Evolutionary conservation across 2,888 invertebrate species (phyloP).

Genomic region (Erpobdella octoculata): DNA sequence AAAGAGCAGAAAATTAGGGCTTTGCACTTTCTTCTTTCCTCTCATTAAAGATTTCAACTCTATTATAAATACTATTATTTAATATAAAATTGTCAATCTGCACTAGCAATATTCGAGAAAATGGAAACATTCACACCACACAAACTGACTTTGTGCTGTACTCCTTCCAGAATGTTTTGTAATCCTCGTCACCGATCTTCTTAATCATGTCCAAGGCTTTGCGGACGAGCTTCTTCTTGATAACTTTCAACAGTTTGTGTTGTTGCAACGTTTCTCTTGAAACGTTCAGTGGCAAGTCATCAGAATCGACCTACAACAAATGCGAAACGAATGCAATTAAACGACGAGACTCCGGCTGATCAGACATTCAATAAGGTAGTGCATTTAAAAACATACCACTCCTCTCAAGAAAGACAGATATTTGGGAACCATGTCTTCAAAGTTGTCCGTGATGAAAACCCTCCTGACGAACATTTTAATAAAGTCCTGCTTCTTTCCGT

Average conservation of each 20-base stretch:
- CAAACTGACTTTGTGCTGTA: slow-evolving; percentile 80
- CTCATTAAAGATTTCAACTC: no score
- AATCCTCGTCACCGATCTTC: slow-evolving; percentile 81
- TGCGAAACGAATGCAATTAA: no score
- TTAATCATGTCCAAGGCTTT: slow-evolving; percentile 97
- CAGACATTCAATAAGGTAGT: no score
- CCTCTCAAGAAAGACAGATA: slow-evolving; percentile 90
- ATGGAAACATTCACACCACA: no score
- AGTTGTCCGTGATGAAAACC: slow-evolving; percentile 98
- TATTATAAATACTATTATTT: no score
- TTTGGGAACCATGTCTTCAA: slow-evolving; percentile 97
- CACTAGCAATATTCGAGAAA: no score
- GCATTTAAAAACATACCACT: slow-evolving; percentile 64
- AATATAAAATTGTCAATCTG: no score
- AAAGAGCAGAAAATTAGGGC: no score
- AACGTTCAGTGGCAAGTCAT: slow-evolving; percentile 94
- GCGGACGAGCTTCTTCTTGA: slow-evolving; percentile 94
- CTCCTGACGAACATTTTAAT: slow-evolving; percentile 94
- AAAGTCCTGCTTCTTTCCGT: slow-evolving; percentile 85
- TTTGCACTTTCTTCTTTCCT: no score
- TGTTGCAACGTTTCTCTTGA: slow-evolving; percentile 96
- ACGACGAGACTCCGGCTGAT: no score
- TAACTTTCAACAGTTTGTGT: slow-evolving; percentile 95
- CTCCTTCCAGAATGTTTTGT: slow-evolving; percentile 94
- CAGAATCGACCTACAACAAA: slow-evolving; percentile 69